A percentile compares a stretch with the other conserved stretches of the same genome.
Conservation (phyloP, 2,797 vertebrate genomes). For the Parauchenoglanis punctatus region DNA sequence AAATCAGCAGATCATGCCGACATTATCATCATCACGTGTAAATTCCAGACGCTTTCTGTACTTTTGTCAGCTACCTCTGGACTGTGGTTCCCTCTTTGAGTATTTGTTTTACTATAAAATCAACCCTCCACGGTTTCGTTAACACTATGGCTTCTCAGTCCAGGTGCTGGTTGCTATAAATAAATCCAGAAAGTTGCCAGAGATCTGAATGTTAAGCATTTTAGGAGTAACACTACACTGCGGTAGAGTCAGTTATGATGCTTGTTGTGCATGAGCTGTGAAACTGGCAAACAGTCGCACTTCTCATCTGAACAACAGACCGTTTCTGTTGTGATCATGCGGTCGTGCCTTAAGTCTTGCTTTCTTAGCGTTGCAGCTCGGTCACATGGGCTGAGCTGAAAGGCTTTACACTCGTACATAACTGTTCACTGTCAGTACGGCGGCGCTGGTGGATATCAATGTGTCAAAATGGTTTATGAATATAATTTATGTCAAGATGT, state of each 20-base stretch:
- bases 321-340: conserved; percentile 76
- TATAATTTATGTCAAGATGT: conserved; percentile 67
- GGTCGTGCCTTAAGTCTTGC: conserved; percentile 84
- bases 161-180: background rate
- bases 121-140: background rate
- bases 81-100: background rate
- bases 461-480: conserved; percentile 32
- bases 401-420: conserved; percentile 59
- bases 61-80: conserved; percentile 33
- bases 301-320: conserved; percentile 52
- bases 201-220: conserved; percentile 42
- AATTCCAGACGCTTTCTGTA: background rate
- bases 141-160: conserved; percentile 20
- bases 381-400: conserved; percentile 59
- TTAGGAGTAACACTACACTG: conserved; percentile 70
- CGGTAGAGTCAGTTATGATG: conserved; percentile 60
- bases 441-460: conserved; percentile 42
- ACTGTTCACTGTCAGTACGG: conserved; percentile 20
- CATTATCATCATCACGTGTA: background rate
- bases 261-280: conserved; percentile 50
- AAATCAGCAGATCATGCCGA: background rate
- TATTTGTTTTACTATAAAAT: conserved; percentile 5
- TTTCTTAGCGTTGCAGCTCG: conserved; percentile 60
- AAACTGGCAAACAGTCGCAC: conserved; percentile 58
- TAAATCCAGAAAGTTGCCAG: background rate